Evolutionary conservation across 2,888 invertebrate species (phyloP), one percentile per base, ranked within the genome.

Genomic region (Lycaena phlaeas): DNA sequence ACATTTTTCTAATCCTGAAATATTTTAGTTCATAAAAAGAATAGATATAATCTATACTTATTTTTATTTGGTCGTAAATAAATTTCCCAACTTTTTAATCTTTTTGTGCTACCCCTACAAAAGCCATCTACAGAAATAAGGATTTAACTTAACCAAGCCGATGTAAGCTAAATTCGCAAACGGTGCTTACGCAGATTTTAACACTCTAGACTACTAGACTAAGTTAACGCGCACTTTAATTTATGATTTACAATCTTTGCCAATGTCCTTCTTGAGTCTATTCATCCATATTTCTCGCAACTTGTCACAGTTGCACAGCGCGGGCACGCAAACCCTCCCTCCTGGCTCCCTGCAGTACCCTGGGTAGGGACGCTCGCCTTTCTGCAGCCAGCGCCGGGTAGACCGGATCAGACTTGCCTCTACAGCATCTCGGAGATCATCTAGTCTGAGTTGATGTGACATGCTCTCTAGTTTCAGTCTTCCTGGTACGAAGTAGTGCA

Each of bases 291-390:
- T 54, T 43, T 64, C 45, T 1, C 14, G 44, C 1, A 82, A 52
- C 40, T 54, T 59, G 1, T 61, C 42, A 42, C 82, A 82, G 45
- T 82, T 69, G 36, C 82, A 82, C 0, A 82, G 51, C 0, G 57
- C 18, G 3, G 73, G 69, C 1, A 64, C 3, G 34, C 82, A 82
- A 2, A 31, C 27, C 0, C 36, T 49, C 15, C 64, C 65, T 2
- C 70, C 79, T 0, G 81, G 81, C 0, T 67, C 59, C 15, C 79
- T 57, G 37, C 82, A 82, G 48, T 79, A 82, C 0, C 82, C 82
- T 1, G 82, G 82, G 40, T 61, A 82, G 0, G 82, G 82, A 0
- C 61, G 53, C 54, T 79, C 79, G 2, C 59, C 58, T 9, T 40
- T 49, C 22, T 59, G 68, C 2, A 79, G 44, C 73, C 72, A 78